Percentiles rank a stretch among this genome's conserved stretches.
Evolutionary conservation across 2,113 vertebrate species (phyloP).

Genomic region (Aphelocoma coerulescens): DNA sequence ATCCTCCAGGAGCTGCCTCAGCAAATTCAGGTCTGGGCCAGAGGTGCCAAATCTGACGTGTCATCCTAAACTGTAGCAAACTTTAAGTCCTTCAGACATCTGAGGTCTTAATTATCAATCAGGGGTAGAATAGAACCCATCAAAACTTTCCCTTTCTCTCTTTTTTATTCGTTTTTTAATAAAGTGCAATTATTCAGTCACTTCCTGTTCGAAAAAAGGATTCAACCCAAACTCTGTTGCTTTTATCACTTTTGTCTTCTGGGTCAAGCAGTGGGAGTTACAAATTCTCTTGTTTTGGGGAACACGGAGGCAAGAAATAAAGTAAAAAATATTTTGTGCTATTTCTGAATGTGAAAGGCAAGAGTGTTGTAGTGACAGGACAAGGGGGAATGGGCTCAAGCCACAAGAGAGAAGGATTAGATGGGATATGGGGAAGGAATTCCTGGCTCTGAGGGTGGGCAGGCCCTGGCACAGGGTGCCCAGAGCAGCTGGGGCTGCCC

Average conservation of each 20-base stretch:
- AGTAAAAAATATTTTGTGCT: neutral
- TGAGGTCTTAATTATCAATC: neutral
- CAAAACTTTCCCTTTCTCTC: neutral
- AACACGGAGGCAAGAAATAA: neutral
- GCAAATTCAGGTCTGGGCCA: neutral
- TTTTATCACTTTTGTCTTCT: neutral
- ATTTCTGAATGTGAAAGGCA: neutral
- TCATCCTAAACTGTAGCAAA: neutral
- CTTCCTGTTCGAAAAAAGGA: neutral
- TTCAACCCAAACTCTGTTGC: neutral
- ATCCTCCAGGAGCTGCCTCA: neutral
- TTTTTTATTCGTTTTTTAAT: neutral
- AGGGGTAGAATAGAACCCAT: neutral
- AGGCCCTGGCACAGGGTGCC: neutral
- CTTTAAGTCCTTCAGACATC: neutral
- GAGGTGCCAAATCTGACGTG: neutral
- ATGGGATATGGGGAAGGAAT: neutral
- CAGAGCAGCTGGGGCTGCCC: neutral
- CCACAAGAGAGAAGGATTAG: rapidly evolving
- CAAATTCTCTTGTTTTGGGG: neutral
- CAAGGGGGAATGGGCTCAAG: neutral
- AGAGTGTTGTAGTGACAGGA: neutral
- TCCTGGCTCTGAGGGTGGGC: neutral
- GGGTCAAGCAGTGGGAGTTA: neutral
- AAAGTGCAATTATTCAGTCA: neutral